Conservation (phyloP, 2,797 vertebrate genomes). For the Anomalospiza imberbis region DNA sequence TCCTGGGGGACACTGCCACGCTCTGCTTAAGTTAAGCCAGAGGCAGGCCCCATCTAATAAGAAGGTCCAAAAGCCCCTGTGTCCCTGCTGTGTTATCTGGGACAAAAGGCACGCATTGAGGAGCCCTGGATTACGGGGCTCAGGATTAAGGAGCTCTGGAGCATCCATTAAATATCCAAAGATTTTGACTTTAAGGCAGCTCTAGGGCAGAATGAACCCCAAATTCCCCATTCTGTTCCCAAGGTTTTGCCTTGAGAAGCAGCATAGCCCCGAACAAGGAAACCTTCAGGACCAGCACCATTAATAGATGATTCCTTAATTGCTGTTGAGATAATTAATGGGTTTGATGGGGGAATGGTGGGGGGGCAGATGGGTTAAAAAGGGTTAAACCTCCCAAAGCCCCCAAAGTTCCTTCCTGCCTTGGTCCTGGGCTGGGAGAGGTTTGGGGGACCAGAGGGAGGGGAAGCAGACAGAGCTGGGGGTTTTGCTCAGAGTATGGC, state of each 20-base stretch:
- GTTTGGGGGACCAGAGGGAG: not conserved
- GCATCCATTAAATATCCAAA: not conserved
- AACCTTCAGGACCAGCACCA: fast-evolving
- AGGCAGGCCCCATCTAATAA: not conserved
- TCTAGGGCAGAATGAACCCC: not conserved
- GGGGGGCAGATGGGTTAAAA: not conserved
- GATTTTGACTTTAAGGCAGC: not conserved
- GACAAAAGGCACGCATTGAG: not conserved
- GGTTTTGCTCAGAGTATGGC: not conserved
- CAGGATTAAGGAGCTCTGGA: not conserved
- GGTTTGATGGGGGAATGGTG: not conserved
- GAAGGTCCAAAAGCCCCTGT: not conserved
- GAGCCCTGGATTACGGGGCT: not conserved
- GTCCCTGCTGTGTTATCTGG: not conserved
- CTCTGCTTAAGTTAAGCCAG: not conserved
- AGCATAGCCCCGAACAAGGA: not conserved
- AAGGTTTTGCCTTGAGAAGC: not conserved
- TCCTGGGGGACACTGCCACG: not conserved
- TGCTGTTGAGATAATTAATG: not conserved
- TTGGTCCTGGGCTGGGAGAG: not conserved
- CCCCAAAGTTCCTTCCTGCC: not conserved
- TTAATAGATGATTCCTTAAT: not conserved
- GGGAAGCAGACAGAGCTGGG: not conserved
- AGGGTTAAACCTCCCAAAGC: not conserved
- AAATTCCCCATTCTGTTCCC: not conserved